phyloP scores from a whole-genome alignment of 2,888 invertebrate species.

The Galeruca laticollis region DNA sequence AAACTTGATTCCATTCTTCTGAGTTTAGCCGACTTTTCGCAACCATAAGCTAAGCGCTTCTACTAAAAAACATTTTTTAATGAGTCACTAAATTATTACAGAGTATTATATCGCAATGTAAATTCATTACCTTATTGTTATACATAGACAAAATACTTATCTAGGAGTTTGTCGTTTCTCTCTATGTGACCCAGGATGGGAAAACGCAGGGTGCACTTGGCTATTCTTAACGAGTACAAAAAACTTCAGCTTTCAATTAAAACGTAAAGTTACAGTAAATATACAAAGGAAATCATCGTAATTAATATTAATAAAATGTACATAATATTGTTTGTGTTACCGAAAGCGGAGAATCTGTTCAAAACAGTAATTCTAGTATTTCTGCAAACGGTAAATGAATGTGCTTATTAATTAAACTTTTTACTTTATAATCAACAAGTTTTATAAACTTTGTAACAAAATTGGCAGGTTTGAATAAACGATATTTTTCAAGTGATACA shows the following conservation, averaged over 20 bases:
- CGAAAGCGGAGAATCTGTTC: not conserved
- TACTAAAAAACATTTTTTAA: constrained; percentile 27
- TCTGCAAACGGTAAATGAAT: too few species aligned
- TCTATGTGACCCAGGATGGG: constrained; percentile 29
- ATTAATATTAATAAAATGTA: not conserved
- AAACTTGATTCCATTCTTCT: too few species aligned
- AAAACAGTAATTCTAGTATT: too few species aligned
- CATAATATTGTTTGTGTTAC: not conserved
- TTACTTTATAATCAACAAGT: too few species aligned
- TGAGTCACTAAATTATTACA: constrained; percentile 41
- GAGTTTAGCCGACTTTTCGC: too few species aligned
- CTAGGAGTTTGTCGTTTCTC: constrained; percentile 26
- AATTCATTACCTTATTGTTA: constrained; percentile 38
- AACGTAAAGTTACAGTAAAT: not conserved
- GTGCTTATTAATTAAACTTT: too few species aligned
- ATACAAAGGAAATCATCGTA: not conserved
- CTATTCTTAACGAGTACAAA: not conserved
- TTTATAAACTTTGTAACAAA: too few species aligned
- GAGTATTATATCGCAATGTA: constrained; percentile 35
- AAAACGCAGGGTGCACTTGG: constrained; percentile 1
- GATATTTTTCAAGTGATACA: too few species aligned
- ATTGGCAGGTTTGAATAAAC: too few species aligned
- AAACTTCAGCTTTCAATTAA: not conserved
- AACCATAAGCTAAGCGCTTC: too few species aligned
- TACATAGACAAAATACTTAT: constrained; percentile 36